Conservation (phyloP, 2,113 vertebrate genomes). For the Ageneiosus marmoratus region DNA sequence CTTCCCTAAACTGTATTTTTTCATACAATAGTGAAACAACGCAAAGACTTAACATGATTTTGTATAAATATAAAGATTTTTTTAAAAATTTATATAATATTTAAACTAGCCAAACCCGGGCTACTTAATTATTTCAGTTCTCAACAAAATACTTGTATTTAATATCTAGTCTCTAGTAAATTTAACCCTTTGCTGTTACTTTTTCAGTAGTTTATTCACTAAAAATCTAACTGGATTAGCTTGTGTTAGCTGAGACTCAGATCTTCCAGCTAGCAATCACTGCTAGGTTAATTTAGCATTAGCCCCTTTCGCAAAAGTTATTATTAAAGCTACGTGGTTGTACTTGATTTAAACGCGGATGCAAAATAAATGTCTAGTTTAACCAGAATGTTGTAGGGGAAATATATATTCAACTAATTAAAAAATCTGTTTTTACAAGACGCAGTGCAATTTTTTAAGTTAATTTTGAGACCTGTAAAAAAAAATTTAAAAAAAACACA, state of each 20-base stretch:
- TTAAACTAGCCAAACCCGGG: background rate
- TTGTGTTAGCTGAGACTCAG: background rate
- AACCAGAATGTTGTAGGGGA: no score
- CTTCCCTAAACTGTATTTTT: conserved; percentile 1
- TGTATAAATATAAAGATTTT: background rate
- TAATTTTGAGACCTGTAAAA: background rate
- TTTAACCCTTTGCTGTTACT: background rate
- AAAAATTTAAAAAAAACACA: background rate
- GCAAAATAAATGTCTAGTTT: background rate
- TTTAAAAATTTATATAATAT: background rate
- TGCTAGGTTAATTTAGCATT: background rate
- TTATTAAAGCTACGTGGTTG: background rate
- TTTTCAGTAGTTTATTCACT: background rate
- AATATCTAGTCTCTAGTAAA: background rate
- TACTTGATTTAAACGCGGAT: background rate
- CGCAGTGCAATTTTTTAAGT: background rate
- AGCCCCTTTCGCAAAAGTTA: background rate
- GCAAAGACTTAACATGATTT: no score
- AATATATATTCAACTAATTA: background rate
- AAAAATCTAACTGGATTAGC: background rate
- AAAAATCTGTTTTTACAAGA: background rate
- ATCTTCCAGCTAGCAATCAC: background rate
- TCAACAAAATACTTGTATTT: background rate
- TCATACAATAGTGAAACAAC: background rate
- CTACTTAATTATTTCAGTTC: background rate